Percentiles rank a stretch among this genome's conserved stretches.
These are phyloP conservation scores for Eulithis prunata DNA, from an alignment of 2,888 invertebrate species.

Conservation along the genomic window DNA sequence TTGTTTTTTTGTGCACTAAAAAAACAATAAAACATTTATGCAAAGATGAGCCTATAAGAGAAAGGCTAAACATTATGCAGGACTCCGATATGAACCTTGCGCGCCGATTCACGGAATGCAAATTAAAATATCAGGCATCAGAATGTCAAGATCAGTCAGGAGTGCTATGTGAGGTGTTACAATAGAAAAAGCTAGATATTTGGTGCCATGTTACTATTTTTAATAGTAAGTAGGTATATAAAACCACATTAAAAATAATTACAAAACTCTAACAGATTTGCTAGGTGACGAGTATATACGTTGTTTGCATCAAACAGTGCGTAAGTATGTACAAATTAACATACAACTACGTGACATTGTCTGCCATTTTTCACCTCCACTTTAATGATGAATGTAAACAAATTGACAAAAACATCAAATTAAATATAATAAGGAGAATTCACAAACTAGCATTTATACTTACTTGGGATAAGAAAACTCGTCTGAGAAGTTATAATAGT, in stretches of 20 bases:
- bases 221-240: too few relatives aligned
- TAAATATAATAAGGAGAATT: constrained; percentile 18
- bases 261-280: too few relatives aligned
- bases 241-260: too few relatives aligned
- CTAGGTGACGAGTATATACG: too few relatives aligned
- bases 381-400: constrained; percentile 31
- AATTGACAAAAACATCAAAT: constrained; percentile 31
- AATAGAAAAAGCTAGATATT: too few relatives aligned
- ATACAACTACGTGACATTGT: constrained; percentile 39
- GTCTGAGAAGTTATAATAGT: too few relatives aligned
- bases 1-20: not conserved
- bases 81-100: not conserved
- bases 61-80: not conserved
- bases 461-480: too few relatives aligned
- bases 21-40: too few relatives aligned
- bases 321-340: constrained; percentile 35
- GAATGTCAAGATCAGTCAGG: constrained; percentile 74
- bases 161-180: constrained; percentile 17
- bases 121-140: constrained; percentile 55
- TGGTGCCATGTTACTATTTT: too few relatives aligned
- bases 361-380: constrained; percentile 32
- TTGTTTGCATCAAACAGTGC: constrained; percentile 22
- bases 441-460: too few relatives aligned
- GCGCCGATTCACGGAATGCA: constrained; percentile 34
- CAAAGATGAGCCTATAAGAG: too few relatives aligned